These are phyloP conservation scores for Meloidogyne hapla DNA, from an alignment of 1,140 invertebrate species.

Conservation along the genomic window DNA sequence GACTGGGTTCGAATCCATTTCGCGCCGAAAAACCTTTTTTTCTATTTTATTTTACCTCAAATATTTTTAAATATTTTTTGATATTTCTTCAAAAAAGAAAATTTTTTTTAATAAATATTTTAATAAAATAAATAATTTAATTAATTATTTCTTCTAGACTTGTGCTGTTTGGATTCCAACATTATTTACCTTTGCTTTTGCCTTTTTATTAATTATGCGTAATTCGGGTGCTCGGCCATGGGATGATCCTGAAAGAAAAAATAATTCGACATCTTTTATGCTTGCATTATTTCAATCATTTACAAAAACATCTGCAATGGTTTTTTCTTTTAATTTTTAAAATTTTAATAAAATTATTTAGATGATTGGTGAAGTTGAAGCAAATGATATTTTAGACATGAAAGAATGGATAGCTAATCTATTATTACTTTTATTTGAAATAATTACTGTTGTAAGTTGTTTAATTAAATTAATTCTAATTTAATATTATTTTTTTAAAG, in stretches of 20 bases:
- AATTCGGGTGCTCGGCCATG: conserved; percentile 48
- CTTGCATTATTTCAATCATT: conserved; percentile 49
- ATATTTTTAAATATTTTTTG: background rate
- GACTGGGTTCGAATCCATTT: too few species aligned
- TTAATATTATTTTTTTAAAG: too few species aligned
- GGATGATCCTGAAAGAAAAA: conserved; percentile 44
- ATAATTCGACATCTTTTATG: conserved; percentile 39
- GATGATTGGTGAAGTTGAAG: conserved; percentile 55
- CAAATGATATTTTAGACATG: conserved; percentile 52
- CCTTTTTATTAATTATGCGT: conserved; percentile 51
- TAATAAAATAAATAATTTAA: background rate
- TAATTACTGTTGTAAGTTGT: conserved; percentile 56
- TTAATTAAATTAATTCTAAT: too few species aligned
- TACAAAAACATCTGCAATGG: conserved; percentile 54
- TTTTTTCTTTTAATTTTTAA: background rate
- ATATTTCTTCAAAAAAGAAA: too few species aligned
- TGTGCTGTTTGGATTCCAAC: conserved; percentile 57
- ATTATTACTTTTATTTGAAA: conserved; percentile 48
- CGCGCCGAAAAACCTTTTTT: too few species aligned
- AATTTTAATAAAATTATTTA: background rate
- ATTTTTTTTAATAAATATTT: too few species aligned
- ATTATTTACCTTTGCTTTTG: conserved; percentile 47
- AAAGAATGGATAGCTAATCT: conserved; percentile 49
- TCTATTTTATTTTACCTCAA: background rate
- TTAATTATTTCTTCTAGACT: conserved; percentile 33